Conservation (phyloP, 2,797 vertebrate genomes). For the Rhinogobio ventralis region DNA sequence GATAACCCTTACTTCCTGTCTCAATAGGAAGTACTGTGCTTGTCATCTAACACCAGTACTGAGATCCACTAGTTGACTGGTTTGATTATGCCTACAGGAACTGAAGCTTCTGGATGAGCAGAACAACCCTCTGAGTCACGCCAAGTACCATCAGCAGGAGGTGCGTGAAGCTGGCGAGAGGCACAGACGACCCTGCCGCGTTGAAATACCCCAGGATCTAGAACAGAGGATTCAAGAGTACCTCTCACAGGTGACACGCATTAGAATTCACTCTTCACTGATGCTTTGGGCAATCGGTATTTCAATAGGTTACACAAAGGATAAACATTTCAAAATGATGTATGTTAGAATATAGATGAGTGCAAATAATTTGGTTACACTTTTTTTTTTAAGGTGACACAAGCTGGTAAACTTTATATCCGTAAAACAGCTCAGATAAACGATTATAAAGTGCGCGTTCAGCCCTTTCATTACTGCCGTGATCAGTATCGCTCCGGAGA, state of each 20-base stretch:
- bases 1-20: background rate
- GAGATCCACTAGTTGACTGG: too few species aligned
- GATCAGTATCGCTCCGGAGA: too few species aligned
- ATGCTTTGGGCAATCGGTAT: background rate
- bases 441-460: too few species aligned
- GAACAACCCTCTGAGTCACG: conserved; percentile 91
- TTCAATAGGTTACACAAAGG: background rate
- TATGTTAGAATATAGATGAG: background rate
- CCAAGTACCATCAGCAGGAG: conserved; percentile 86
- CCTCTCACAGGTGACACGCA: conserved; percentile 79
- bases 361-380: too few species aligned
- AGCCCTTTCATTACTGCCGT: too few species aligned
- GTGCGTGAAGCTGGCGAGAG: conserved; percentile 84
- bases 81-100: conserved; percentile 77
- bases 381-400: too few species aligned
- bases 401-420: too few species aligned
- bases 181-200: conserved; percentile 81
- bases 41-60: background rate
- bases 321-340: background rate
- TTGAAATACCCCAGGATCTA: conserved; percentile 84
- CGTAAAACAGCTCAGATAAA: too few species aligned
- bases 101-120: conserved; percentile 86
- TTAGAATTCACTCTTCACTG: background rate
- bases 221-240: conserved; percentile 84
- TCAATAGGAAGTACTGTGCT: background rate